Evolutionary conservation across 2,888 invertebrate genomes (phyloP).

Genomic region (Orgyia antiqua): DNA sequence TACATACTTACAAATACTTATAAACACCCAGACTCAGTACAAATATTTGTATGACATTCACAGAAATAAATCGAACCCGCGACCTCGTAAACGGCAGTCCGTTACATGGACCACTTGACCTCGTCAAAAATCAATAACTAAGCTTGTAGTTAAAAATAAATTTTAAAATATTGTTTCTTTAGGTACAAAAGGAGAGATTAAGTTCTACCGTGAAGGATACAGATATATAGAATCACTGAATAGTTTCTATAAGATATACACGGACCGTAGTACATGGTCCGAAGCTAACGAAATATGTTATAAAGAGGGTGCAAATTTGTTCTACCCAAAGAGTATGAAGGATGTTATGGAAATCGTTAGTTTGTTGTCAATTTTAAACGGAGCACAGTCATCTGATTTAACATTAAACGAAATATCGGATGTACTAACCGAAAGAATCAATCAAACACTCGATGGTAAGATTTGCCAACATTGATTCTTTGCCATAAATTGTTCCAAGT

Average conservation of each 20-base stretch:
- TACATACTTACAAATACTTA: too few relatives aligned
- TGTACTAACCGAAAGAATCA: background rate
- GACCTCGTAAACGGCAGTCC: too few relatives aligned
- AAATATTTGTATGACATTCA: too few relatives aligned
- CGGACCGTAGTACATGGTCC: background rate
- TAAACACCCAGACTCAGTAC: too few relatives aligned
- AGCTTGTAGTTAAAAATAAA: too few relatives aligned
- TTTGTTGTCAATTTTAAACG: background rate
- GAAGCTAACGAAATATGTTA: background rate
- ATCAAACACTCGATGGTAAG: background rate
- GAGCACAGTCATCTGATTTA: background rate
- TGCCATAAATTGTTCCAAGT: too few relatives aligned
- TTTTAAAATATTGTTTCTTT: too few relatives aligned
- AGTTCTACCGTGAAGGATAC: background rate
- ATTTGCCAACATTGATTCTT: too few relatives aligned
- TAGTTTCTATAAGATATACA: background rate
- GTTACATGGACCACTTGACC: too few relatives aligned
- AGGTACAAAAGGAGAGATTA: too few relatives aligned
- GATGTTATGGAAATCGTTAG: background rate
- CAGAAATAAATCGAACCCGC: too few relatives aligned
- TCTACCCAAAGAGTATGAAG: background rate
- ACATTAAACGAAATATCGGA: background rate
- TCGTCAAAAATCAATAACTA: too few relatives aligned
- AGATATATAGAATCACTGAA: background rate
- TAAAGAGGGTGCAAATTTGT: background rate